phyloP scores from a whole-genome alignment of 92 coral and sea anemone genomes.

The Parazoanthus atlanticus region DNA sequence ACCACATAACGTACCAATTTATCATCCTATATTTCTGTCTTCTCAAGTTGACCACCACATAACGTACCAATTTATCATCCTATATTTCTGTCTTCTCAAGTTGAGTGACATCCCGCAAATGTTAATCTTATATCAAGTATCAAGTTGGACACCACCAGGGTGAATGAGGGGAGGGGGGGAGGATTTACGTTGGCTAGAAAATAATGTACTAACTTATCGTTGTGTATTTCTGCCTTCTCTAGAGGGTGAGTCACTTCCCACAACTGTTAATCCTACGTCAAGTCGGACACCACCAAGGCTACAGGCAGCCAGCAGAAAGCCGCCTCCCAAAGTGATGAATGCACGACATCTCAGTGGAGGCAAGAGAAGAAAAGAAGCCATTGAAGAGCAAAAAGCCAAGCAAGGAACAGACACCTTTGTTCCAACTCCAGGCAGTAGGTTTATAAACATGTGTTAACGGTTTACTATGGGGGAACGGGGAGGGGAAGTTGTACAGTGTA shows the following conservation, averaged over 20 bases:
- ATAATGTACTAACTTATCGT: not conserved
- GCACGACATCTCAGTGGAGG: slow-evolving; percentile 82
- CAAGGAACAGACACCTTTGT: slow-evolving; percentile 59
- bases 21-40: too few relatives aligned
- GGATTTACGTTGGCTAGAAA: too few relatives aligned
- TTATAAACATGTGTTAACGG: not conserved
- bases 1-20: too few relatives aligned
- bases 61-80: too few relatives aligned
- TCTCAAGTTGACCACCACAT: too few relatives aligned
- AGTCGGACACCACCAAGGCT: slow-evolving; percentile 63
- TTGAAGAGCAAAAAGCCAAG: slow-evolving; percentile 61
- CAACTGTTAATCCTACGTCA: slow-evolving; percentile 79
- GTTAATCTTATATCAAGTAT: too few relatives aligned
- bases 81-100: too few relatives aligned
- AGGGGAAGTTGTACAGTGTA: too few relatives aligned
- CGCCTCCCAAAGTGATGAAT: slow-evolving; percentile 74
- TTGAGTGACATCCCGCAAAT: too few relatives aligned
- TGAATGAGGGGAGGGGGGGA: too few relatives aligned
- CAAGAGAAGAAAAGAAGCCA: slow-evolving; percentile 83
- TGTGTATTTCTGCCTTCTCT: not conserved
- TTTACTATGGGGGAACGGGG: too few relatives aligned
- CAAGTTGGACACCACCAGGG: too few relatives aligned
- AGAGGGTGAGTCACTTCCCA: slow-evolving; percentile 91
- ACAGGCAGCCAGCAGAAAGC: slow-evolving; percentile 52
- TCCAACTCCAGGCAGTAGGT: slow-evolving; percentile 92